Evolutionary conservation across 2,797 vertebrate species (phyloP).

Genomic region (Astyanax mexicanus): DNA sequence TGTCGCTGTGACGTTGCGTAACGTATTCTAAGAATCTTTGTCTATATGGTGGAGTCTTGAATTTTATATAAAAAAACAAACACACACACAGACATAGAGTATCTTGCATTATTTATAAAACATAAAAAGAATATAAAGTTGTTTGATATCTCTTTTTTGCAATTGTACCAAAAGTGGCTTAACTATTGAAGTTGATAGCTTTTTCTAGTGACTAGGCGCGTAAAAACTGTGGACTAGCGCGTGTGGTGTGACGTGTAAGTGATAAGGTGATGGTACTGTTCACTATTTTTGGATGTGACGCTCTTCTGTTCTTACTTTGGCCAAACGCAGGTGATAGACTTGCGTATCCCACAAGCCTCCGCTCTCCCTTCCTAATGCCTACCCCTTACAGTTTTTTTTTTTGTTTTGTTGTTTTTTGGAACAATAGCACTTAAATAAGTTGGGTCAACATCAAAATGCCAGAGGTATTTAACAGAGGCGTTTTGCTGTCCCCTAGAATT

Average conservation of each 20-base stretch:
- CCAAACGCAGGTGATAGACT: conserved; percentile 67
- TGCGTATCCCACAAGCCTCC: conserved; percentile 61
- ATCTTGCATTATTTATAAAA: conserved; percentile 96
- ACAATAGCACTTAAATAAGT: too few species aligned
- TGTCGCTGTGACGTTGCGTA: conserved; percentile 79
- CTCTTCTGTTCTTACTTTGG: conserved; percentile 72
- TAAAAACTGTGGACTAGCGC: conserved; percentile 80
- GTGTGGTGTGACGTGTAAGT: conserved; percentile 83
- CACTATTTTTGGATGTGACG: conserved; percentile 73
- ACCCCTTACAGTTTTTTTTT: too few species aligned
- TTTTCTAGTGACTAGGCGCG: conserved; percentile 86
- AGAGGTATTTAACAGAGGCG: too few species aligned
- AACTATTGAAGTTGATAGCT: conserved; percentile 89
- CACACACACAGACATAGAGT: conserved; percentile 73
- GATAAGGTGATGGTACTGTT: conserved; percentile 80
- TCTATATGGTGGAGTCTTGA: conserved; percentile 88
- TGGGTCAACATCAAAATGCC: too few species aligned
- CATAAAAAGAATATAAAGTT: conserved; percentile 76
- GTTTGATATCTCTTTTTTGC: conserved; percentile 96
- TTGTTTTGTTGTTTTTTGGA: too few species aligned
- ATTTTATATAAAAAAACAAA: conserved; percentile 85
- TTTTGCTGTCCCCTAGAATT: too few species aligned
- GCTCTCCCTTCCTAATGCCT: too few species aligned
- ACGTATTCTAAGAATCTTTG: conserved; percentile 87
- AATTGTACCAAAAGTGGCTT: conserved; percentile 99